phyloP scores from a whole-genome alignment of 2,113 vertebrate genomes.

The Rissa tridactyla region DNA sequence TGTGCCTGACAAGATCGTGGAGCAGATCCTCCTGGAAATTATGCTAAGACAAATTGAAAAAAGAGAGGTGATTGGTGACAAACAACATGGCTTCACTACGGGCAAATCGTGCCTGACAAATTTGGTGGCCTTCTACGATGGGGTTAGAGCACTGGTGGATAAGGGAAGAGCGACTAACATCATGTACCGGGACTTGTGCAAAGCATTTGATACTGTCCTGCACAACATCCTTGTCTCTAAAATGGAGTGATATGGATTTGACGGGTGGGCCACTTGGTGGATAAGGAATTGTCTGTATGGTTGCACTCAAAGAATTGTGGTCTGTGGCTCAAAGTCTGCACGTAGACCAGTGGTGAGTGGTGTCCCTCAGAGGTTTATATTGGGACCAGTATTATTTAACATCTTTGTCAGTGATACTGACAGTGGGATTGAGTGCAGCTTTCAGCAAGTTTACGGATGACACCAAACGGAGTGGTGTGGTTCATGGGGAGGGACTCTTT shows the following conservation, averaged over 20 bases:
- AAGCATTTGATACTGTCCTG: not conserved
- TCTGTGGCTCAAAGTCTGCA: not conserved
- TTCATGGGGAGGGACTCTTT: not conserved
- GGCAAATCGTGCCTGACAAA: not conserved
- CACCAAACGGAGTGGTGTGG: not conserved
- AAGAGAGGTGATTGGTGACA: not conserved
- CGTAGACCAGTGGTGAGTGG: not conserved
- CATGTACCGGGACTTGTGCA: not conserved
- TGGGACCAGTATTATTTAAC: not conserved
- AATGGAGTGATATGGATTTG: not conserved
- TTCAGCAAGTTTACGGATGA: not conserved
- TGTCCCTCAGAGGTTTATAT: not conserved
- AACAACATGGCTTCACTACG: not conserved
- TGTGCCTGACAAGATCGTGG: not conserved
- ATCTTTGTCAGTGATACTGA: not conserved
- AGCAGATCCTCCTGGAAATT: not conserved
- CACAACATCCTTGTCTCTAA: not conserved
- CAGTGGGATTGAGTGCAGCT: no score
- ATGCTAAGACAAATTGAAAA: no score
- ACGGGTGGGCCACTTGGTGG: rapidly evolving
- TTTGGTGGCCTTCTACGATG: not conserved
- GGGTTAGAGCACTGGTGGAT: not conserved
- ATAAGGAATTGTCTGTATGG: not conserved
- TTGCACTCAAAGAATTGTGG: not conserved
- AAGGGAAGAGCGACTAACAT: not conserved